Conservation (phyloP, 2,113 vertebrate species). For the Tragelaphus scriptus region DNA sequence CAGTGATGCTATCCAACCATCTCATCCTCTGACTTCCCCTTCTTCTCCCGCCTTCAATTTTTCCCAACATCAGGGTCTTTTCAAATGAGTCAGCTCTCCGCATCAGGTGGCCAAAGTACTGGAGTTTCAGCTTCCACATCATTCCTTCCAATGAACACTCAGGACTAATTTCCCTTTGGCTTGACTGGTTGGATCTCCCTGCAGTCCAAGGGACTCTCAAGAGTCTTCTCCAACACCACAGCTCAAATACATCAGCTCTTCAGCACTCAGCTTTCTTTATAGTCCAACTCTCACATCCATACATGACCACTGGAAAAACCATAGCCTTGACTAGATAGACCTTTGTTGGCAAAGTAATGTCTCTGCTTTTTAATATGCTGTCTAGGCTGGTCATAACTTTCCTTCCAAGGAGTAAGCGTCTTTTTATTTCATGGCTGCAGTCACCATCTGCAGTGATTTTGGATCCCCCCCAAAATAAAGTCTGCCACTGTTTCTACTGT, state of each 20-base stretch:
- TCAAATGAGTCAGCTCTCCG: neutral
- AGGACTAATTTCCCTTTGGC: neutral
- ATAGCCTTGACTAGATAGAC: neutral
- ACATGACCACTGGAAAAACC: neutral
- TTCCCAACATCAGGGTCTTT: neutral
- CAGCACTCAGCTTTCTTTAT: neutral
- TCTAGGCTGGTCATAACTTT: neutral
- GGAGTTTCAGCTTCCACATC: neutral
- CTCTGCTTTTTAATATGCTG: neutral
- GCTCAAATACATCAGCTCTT: neutral
- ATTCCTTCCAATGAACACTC: neutral
- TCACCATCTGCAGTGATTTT: neutral
- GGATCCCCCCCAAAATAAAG: neutral
- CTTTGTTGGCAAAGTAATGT: neutral
- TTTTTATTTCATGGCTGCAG: neutral
- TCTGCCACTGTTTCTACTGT: neutral
- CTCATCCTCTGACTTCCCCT: neutral
- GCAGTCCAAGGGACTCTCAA: neutral
- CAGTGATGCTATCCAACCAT: neutral
- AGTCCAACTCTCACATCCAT: neutral
- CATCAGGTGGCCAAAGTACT: neutral
- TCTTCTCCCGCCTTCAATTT: neutral
- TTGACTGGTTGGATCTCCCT: neutral
- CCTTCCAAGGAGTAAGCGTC: neutral
- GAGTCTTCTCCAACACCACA: neutral